phyloP scores from a whole-genome alignment of 2,113 vertebrate species.

The Thamnophis sirtalis region DNA sequence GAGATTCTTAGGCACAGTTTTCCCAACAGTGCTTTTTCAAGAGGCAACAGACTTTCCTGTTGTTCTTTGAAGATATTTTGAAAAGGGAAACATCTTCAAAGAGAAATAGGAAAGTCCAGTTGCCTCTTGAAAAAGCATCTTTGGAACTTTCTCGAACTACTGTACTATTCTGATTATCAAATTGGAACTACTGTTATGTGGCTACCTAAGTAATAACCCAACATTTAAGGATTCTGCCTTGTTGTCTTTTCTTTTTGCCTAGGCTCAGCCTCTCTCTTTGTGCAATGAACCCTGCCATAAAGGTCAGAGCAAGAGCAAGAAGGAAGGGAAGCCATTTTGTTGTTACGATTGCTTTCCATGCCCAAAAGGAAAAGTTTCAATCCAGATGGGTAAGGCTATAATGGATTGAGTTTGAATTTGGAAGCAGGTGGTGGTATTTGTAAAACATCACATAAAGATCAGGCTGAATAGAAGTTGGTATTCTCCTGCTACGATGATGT shows the following conservation, averaged over 20 bases:
- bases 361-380: background rate
- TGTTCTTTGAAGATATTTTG: too few species aligned
- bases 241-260: background rate
- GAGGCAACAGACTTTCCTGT: too few species aligned
- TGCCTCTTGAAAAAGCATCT: too few species aligned
- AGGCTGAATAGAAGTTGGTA: background rate
- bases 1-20: too few species aligned
- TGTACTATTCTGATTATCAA: background rate
- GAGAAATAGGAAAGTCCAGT: too few species aligned
- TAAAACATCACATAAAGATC: background rate
- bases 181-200: background rate
- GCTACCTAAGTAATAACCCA: background rate
- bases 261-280: background rate
- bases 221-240: background rate
- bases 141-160: background rate
- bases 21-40: too few species aligned
- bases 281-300: background rate
- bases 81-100: too few species aligned
- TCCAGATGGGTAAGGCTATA: background rate
- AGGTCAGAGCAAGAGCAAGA: background rate
- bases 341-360: background rate
- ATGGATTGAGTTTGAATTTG: background rate
- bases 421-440: too few species aligned
- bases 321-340: background rate
- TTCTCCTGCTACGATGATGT: background rate